Percentiles rank a stretch among this genome's conserved stretches.
Conservation (phyloP, 2,113 vertebrate genomes). For the Sinocyclocheilus grahami region DNA sequence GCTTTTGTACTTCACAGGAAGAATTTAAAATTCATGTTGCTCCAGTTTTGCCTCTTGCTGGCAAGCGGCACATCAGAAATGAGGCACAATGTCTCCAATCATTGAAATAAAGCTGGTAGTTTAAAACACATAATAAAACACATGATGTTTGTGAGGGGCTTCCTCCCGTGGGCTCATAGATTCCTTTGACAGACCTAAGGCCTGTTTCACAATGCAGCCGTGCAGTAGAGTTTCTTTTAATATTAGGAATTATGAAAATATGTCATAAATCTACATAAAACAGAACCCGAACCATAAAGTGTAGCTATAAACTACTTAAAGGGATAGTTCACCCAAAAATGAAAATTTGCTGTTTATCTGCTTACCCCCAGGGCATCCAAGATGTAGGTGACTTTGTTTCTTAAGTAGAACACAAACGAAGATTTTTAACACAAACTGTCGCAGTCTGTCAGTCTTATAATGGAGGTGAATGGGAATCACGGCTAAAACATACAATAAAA, state of each 20-base stretch:
- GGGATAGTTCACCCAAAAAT: no score
- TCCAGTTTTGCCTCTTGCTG: constrained; percentile 51
- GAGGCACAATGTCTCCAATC: constrained; percentile 36
- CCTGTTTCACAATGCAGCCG: neutral
- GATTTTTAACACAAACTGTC: no score
- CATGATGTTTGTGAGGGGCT: neutral
- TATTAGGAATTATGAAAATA: neutral
- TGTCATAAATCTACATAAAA: neutral
- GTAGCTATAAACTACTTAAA: neutral
- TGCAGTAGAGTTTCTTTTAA: neutral
- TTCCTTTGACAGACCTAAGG: constrained; percentile 16
- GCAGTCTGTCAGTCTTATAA: no score
- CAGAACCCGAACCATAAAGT: neutral
- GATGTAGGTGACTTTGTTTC: no score
- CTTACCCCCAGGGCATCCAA: no score
- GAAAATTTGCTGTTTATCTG: no score
- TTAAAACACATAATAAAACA: neutral
- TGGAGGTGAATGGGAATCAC: no score
- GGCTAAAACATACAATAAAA: no score
- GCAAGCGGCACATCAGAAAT: constrained; percentile 34
- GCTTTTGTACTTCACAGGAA: constrained; percentile 57
- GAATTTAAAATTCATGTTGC: constrained; percentile 60
- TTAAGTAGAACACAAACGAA: no score
- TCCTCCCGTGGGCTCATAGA: neutral
- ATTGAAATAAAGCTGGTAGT: neutral